Base-by-base conservation (phyloP, 2,113 vertebrate species). In the Lepus europaeus region DNA sequence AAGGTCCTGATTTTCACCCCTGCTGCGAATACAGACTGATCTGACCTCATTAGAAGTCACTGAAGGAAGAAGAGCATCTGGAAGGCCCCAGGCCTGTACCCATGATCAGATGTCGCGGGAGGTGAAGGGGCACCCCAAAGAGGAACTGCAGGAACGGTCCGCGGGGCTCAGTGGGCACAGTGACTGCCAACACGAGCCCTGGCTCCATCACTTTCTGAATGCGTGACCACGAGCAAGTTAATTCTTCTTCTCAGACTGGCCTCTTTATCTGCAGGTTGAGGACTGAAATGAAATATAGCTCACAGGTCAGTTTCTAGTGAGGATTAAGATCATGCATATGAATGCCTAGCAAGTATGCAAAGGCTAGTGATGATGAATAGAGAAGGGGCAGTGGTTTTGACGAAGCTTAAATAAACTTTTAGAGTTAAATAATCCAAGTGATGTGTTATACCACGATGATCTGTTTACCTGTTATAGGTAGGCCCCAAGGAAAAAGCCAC, bases 401-500 rank as follows among this genome's bases (percentile, higher is more conserved):
- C 63, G 61, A 87, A 69, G 36, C 87, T 87, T 87, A 73, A 87
- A 70, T 59, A 85, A 51, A 83, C n/a, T 36, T 51, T 84, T 94
- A 74, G 66, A 63, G 17, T 56, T 23, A 88, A 80, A 56, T 29
- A 79, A 81, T 59, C 22, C 39, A 56, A 74, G 89, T 13, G 22
- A 31, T 36, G 29, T 36, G 19, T n/a, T 45, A 33, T 19, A 83
- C 31, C 13, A 22, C 49, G 27, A 72, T 49, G 33, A 45, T 33
- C 29, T 45, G 49, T 27, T 59, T 3, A 25, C 6, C 49, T 64
- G 94, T 23, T 73, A 73, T 14, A 79, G 23, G 51, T 80, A 36
- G 1, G 22, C 85, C 36, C 49, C 66, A 0, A 39, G 31, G 12
- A 29, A 39, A 11, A 22, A 25, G 23, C 25, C 4, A 8, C 14